A percentile compares a stretch with the other conserved stretches of the same genome.
These are phyloP conservation scores for Tetranychus piercei DNA, from an alignment of 2,888 invertebrate species.

Conservation along the genomic window DNA sequence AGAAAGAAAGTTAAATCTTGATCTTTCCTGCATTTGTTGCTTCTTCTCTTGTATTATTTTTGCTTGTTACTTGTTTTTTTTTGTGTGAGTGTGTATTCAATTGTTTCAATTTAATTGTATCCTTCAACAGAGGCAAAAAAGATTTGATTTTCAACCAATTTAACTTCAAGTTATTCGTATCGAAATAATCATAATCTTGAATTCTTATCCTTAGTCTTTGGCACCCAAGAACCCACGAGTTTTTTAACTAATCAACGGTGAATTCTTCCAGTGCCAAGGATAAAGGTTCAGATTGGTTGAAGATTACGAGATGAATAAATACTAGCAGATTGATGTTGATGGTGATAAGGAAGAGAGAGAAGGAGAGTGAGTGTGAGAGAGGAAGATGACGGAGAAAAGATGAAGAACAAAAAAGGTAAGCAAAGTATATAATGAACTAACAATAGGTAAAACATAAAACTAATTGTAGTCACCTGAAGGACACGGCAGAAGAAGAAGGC, in stretches of 20 bases:
- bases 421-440: not conserved
- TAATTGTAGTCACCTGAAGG: not conserved
- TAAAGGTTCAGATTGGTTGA: constrained; percentile 22
- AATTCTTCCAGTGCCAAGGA: constrained; percentile 52
- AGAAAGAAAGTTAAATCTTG: no score
- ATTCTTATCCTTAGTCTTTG: constrained; percentile 37
- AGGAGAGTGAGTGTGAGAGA: constrained; percentile 5
- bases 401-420: not conserved
- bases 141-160: not conserved
- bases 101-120: not conserved
- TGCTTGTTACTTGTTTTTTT: no score
- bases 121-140: not conserved
- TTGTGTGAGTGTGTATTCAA: not conserved
- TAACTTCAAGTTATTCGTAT: no score
- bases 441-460: not conserved
- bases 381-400: not conserved
- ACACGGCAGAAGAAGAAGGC: not conserved
- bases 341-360: constrained; percentile 31
- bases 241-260: constrained; percentile 40
- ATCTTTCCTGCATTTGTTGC: no score
- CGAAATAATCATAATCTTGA: not conserved
- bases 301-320: constrained; percentile 4
- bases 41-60: no score
- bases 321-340: not conserved
- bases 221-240: constrained; percentile 48